Percentiles rank a stretch among this genome's conserved stretches.
phyloP scores from a whole-genome alignment of 2,888 invertebrate genomes.

The Ametastegia equiseti region DNA sequence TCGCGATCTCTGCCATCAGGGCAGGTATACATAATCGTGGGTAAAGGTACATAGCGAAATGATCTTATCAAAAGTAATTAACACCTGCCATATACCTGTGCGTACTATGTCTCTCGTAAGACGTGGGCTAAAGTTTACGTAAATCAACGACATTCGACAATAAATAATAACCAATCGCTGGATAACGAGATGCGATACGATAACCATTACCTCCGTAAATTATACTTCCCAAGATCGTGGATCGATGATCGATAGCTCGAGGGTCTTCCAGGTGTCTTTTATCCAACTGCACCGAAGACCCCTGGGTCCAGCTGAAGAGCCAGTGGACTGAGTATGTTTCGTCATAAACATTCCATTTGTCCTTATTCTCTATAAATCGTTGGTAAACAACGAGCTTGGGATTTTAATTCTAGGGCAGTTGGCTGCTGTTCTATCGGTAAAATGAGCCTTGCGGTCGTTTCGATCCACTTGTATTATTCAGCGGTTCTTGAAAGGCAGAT shows the following conservation, averaged over 20 bases:
- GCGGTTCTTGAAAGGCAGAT: background rate
- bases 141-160: background rate
- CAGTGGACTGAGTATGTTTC: too few relatives aligned
- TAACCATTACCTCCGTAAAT: background rate
- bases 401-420: slow-evolving; percentile 19
- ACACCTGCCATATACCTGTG: slow-evolving; percentile 1
- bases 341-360: background rate
- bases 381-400: background rate
- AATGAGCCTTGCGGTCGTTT: background rate
- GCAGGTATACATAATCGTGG: background rate
- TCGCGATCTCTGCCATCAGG: background rate
- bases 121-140: background rate
- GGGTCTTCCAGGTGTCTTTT: too few relatives aligned
- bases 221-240: too few relatives aligned
- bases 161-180: too few relatives aligned
- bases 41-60: background rate
- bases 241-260: too few relatives aligned
- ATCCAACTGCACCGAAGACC: too few relatives aligned
- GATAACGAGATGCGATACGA: background rate
- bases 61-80: slow-evolving; percentile 45
- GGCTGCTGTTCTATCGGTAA: background rate
- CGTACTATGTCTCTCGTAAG: background rate
- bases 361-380: background rate
- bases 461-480: slow-evolving; percentile 28
- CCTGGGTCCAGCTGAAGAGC: too few relatives aligned